These are phyloP conservation scores for Propithecus deckenii DNA, from an alignment of 2,797 vertebrate genomes.

Conservation along the genomic window DNA sequence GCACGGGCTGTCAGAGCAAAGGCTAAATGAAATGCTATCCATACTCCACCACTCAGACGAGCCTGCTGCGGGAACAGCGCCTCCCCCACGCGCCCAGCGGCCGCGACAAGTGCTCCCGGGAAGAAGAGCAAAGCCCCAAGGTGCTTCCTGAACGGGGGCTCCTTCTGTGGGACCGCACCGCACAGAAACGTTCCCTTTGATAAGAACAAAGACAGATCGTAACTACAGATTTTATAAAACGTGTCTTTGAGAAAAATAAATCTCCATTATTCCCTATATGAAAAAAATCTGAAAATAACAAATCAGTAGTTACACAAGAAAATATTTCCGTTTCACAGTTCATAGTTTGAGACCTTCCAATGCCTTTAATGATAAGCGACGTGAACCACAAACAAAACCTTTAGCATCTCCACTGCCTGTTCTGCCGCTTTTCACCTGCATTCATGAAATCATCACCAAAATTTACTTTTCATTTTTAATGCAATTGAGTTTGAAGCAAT, in stretches of 20 bases:
- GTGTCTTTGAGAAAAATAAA: slow-evolving; percentile 55
- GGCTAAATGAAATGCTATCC: slow-evolving; percentile 98
- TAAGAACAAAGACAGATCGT: slow-evolving; percentile 51
- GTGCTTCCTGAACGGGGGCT: slow-evolving; percentile 41
- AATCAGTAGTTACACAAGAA: slow-evolving; percentile 19
- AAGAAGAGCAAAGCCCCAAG: slow-evolving; percentile 38
- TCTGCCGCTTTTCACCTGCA: neutral
- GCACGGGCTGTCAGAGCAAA: slow-evolving; percentile 91
- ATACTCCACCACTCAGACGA: slow-evolving; percentile 88
- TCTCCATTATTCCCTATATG: neutral
- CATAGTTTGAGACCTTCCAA: neutral
- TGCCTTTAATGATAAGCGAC: neutral
- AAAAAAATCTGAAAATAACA: slow-evolving; percentile 33
- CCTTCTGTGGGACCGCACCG: slow-evolving; percentile 31
- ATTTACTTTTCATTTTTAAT: neutral
- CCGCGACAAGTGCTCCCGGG: slow-evolving; percentile 36
- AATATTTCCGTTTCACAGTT: slow-evolving; percentile 11
- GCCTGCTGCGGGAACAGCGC: slow-evolving; percentile 59
- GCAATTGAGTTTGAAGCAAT: neutral
- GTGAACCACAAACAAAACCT: neutral
- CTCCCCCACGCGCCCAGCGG: no score
- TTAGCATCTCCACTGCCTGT: fast-evolving
- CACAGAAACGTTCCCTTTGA: slow-evolving; percentile 55
- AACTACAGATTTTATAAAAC: neutral
- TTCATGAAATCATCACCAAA: neutral